phyloP scores from a whole-genome alignment of 2,113 vertebrate genomes.

The Entosphenus tridentatus region DNA sequence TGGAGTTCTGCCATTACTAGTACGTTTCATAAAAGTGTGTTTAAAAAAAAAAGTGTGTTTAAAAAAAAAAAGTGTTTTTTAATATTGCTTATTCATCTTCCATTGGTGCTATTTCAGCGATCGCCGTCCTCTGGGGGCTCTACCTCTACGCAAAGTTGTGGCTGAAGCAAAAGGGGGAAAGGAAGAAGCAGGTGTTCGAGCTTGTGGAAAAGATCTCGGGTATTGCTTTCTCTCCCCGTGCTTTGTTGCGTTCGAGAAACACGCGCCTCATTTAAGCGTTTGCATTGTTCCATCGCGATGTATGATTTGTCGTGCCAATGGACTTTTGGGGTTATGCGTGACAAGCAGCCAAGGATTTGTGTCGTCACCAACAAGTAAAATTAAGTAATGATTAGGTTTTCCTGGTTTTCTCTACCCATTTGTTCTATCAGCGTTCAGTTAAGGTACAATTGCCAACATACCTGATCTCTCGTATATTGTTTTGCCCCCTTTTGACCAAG shows the following conservation, averaged over 20 bases:
- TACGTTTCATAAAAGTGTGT: too few species aligned
- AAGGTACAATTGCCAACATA: background rate
- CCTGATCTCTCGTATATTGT: too few species aligned
- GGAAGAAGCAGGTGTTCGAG: constrained; percentile 1
- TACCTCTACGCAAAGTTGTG: background rate
- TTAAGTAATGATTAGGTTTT: background rate
- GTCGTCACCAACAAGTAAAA: background rate
- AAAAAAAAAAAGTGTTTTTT: too few species aligned
- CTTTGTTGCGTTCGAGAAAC: background rate
- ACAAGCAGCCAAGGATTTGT: background rate
- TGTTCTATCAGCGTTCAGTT: background rate
- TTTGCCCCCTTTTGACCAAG: too few species aligned
- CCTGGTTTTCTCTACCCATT: background rate
- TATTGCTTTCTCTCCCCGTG: background rate
- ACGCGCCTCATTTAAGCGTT: too few species aligned
- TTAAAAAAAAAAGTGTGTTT: too few species aligned
- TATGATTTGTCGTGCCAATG: background rate
- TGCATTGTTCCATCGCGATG: too few species aligned
- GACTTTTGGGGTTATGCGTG: background rate
- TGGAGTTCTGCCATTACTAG: too few species aligned
- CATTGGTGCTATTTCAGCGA: background rate
- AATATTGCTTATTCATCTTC: too few species aligned
- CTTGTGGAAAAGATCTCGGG: constrained; percentile 5
- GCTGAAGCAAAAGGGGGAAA: background rate
- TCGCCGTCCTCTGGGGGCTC: constrained; percentile 2